These are phyloP conservation scores for Chionomys nivalis DNA, from an alignment of 2,113 vertebrate genomes.

Conservation along the genomic window DNA sequence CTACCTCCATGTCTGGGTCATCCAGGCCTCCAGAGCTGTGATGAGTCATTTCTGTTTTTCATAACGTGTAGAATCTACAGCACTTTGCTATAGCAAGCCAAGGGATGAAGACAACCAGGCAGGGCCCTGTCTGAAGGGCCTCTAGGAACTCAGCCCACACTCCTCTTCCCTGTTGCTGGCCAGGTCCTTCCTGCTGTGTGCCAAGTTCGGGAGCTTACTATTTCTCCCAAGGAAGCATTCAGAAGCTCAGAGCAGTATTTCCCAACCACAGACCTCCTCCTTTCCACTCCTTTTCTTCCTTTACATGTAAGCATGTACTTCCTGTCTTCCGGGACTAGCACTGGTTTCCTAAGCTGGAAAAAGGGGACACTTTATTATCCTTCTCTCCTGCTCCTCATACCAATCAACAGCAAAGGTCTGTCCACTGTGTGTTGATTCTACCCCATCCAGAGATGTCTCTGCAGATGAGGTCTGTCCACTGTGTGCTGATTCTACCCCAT, in stretches of 20 bases:
- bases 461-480: not conserved
- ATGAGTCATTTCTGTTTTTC: not conserved
- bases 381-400: too few species aligned
- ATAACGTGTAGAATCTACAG: not conserved
- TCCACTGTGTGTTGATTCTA: accelerated
- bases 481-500: accelerated
- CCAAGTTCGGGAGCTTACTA: not conserved
- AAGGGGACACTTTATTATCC: not conserved
- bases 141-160: not conserved
- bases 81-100: not conserved
- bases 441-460: not conserved
- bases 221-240: not conserved
- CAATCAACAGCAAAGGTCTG: accelerated
- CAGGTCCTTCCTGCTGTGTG: not conserved
- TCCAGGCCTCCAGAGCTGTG: not conserved
- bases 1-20: not conserved
- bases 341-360: not conserved
- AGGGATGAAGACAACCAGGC: not conserved
- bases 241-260: not conserved
- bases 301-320: not conserved
- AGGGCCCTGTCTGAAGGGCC: not conserved
- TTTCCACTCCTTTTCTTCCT: too few species aligned
- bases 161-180: not conserved
- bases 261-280: not conserved
- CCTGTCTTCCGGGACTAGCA: not conserved